A percentile compares a stretch with the other conserved stretches of the same genome.
These are phyloP conservation scores for Pica pica DNA, from an alignment of 2,113 vertebrate genomes.

Conservation along the genomic window DNA sequence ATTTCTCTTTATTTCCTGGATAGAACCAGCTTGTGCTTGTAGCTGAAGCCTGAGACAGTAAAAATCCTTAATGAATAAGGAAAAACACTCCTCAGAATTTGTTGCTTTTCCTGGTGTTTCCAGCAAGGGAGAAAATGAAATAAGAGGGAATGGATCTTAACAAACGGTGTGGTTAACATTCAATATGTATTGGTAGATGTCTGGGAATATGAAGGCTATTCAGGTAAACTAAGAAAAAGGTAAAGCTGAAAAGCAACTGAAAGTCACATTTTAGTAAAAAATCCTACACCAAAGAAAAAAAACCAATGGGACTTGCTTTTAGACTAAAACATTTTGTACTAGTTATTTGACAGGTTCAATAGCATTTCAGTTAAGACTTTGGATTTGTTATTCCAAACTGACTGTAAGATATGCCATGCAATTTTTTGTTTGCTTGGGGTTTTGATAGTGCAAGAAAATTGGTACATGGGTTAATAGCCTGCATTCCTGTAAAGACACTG, in stretches of 20 bases:
- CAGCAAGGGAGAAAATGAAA: neutral
- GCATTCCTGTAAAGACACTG: neutral
- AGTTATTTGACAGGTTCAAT: neutral
- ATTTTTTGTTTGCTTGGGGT: neutral
- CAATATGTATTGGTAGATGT: neutral
- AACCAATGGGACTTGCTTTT: neutral
- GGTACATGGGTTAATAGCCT: neutral
- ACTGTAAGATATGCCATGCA: rapidly evolving
- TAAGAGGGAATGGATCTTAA: neutral
- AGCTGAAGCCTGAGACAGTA: neutral
- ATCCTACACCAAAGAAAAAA: neutral
- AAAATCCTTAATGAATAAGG: neutral
- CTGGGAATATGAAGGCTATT: neutral
- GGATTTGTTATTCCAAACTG: neutral
- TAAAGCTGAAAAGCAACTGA: neutral
- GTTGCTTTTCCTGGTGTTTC: neutral
- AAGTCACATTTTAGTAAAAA: neutral
- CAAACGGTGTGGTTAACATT: neutral
- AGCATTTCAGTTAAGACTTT: neutral
- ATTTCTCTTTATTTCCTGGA: neutral
- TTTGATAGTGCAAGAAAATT: neutral
- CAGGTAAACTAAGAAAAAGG: neutral
- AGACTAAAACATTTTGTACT: neutral
- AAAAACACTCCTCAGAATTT: neutral
- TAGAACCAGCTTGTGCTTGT: neutral